These are phyloP conservation scores for Frankliniella intonsa DNA, from an alignment of 2,888 invertebrate genomes.

Conservation along the genomic window DNA sequence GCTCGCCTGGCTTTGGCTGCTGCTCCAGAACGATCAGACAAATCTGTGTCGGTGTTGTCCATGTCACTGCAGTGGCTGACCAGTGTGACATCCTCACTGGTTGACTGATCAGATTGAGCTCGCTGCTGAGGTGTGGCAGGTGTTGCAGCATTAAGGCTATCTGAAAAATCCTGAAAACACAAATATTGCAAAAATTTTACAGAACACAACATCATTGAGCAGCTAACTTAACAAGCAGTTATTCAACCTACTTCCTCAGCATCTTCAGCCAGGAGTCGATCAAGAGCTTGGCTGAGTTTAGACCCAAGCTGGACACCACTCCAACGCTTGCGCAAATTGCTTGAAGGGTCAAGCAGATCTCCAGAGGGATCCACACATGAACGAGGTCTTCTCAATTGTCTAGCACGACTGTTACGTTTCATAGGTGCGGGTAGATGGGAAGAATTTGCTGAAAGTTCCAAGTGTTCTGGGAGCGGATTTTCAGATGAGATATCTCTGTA, in stretches of 20 bases:
- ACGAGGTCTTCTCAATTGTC: constrained; percentile 51
- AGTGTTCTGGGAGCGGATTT: neutral
- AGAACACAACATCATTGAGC: too few relatives aligned
- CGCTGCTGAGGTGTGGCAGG: neutral
- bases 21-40: constrained; percentile 38
- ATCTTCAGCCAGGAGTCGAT: constrained; percentile 61
- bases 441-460: neutral
- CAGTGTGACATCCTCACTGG: constrained; percentile 36
- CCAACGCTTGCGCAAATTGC: constrained; percentile 57
- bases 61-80: constrained; percentile 27
- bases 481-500: neutral
- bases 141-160: constrained; percentile 1
- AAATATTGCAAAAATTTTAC: too few relatives aligned
- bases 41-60: constrained; percentile 35
- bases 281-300: constrained; percentile 67
- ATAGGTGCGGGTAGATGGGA: neutral
- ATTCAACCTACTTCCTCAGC: constrained; percentile 59
- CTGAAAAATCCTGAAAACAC: neutral
- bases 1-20: constrained; percentile 34
- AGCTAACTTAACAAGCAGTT: too few relatives aligned
- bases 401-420: constrained; percentile 20
- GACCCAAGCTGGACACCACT: constrained; percentile 66
- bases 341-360: constrained; percentile 32
- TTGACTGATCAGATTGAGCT: neutral
- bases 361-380: constrained; percentile 59